A percentile compares a stretch with the other conserved stretches of the same genome.
These are phyloP conservation scores for Etia nguti DNA, from an alignment of 2,113 vertebrate species.

Conservation along the genomic window DNA sequence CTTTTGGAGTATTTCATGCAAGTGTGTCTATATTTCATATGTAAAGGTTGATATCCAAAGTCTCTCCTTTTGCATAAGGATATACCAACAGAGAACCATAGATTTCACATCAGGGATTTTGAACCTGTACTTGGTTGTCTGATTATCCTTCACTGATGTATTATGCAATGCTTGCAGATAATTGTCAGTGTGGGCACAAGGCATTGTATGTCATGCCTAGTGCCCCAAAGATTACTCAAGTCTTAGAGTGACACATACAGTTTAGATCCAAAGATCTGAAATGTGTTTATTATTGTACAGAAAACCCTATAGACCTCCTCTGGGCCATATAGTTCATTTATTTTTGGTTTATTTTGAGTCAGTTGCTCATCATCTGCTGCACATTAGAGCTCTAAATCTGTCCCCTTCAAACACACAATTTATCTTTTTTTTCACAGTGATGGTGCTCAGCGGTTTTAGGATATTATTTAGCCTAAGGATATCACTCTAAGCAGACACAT, in stretches of 20 bases:
- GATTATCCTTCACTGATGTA: not conserved
- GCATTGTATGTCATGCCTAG: not conserved
- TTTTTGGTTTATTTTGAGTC: not conserved
- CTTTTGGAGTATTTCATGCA: not conserved
- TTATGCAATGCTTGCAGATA: not conserved
- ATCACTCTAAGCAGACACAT: not conserved
- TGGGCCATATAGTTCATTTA: not conserved
- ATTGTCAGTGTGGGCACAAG: not conserved
- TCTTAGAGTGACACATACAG: not conserved
- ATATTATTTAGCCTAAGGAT: not conserved
- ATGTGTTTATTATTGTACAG: not conserved
- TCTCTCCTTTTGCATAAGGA: not conserved
- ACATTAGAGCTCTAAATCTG: not conserved
- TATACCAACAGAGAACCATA: not conserved
- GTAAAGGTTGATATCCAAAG: not conserved
- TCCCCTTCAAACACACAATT: not conserved
- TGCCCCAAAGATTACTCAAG: not conserved
- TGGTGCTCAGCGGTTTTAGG: not conserved
- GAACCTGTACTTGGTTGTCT: not conserved
- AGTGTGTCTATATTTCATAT: not conserved
- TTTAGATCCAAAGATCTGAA: not conserved
- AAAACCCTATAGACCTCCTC: not conserved
- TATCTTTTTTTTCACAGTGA: not conserved
- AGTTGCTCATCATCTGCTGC: not conserved
- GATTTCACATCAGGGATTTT: not conserved